These are phyloP conservation scores for Drosophila ironensis DNA, from an alignment of 1,140 invertebrate genomes.

Conservation along the genomic window DNA sequence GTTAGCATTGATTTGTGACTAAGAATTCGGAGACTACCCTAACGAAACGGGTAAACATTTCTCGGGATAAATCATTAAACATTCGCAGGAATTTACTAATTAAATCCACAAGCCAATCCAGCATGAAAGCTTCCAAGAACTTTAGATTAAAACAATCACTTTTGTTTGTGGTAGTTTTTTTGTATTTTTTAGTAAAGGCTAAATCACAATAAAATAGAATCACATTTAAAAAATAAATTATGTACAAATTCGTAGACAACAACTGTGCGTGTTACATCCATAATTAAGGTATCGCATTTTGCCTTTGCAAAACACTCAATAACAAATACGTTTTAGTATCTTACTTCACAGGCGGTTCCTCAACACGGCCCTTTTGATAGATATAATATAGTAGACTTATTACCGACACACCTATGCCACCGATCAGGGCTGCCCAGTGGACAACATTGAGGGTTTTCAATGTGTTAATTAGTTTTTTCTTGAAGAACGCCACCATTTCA, in stretches of 20 bases:
- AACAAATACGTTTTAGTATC: conserved; percentile 19
- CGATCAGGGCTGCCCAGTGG: conserved; percentile 71
- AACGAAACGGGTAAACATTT: neutral
- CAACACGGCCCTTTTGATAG: conserved; percentile 51
- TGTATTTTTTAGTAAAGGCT: conserved; percentile 67
- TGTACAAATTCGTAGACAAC: conserved; percentile 73
- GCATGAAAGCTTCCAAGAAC: conserved; percentile 2
- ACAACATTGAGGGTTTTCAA: conserved; percentile 77
- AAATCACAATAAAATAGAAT: conserved; percentile 80
- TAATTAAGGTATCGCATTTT: conserved; percentile 36
- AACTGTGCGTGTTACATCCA: conserved; percentile 39
- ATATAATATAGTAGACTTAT: conserved; percentile 70
- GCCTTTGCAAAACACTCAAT: conserved; percentile 46
- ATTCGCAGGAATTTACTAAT: neutral
- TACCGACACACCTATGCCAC: conserved; percentile 59
- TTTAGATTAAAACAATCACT: conserved; percentile 9
- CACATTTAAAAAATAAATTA: conserved; percentile 80
- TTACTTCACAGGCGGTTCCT: conserved; percentile 66
- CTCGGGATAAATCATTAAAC: neutral
- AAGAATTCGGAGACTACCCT: neutral
- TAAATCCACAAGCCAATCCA: conserved; percentile 10
- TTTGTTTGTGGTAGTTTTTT: conserved; percentile 37
- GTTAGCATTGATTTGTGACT: conserved; percentile 9
- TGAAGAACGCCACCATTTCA: conserved; percentile 81
- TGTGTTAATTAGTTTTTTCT: conserved; percentile 78